phyloP scores from a whole-genome alignment of 2,888 invertebrate species.

The Aquatica leii region DNA sequence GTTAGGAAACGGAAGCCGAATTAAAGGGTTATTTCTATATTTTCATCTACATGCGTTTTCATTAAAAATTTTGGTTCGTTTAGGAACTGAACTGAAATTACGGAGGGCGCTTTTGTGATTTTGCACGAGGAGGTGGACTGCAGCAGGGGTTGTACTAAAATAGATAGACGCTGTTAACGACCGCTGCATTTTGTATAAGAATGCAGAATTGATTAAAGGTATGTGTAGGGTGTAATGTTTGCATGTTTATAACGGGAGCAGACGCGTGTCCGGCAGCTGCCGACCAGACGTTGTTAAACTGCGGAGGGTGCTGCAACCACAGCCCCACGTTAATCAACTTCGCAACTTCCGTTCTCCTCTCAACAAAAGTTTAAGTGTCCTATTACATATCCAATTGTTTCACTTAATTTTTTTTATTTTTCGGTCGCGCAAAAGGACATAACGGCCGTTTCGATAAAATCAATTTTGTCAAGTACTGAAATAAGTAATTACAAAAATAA shows the following conservation, averaged over 20 bases:
- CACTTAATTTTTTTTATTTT: too few species aligned
- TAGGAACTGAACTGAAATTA: constrained; percentile 13
- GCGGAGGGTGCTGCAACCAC: constrained; percentile 31
- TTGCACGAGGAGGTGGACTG: background rate
- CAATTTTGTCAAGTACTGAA: too few species aligned
- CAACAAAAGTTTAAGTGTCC: constrained; percentile 27
- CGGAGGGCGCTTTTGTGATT: constrained; percentile 15
- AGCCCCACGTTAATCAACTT: constrained; percentile 40
- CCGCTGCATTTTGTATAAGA: constrained; percentile 22
- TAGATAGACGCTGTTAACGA: constrained; percentile 14
- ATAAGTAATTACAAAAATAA: too few species aligned
- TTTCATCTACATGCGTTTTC: too few species aligned
- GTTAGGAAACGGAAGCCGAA: constrained; percentile 8
- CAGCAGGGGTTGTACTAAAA: background rate
- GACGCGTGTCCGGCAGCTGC: constrained; percentile 48
- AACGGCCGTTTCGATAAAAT: too few species aligned
- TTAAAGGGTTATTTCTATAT: constrained; percentile 12
- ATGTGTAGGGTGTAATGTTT: constrained; percentile 35
- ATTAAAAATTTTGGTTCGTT: too few species aligned
- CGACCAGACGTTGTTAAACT: constrained; percentile 39
- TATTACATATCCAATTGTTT: constrained; percentile 17
- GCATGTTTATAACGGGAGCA: constrained; percentile 36
- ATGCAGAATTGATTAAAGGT: constrained; percentile 33
- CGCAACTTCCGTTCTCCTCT: constrained; percentile 40
- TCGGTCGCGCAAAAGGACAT: too few species aligned